phyloP scores from a whole-genome alignment of 2,888 invertebrate species.

The Drosophila monieri region DNA sequence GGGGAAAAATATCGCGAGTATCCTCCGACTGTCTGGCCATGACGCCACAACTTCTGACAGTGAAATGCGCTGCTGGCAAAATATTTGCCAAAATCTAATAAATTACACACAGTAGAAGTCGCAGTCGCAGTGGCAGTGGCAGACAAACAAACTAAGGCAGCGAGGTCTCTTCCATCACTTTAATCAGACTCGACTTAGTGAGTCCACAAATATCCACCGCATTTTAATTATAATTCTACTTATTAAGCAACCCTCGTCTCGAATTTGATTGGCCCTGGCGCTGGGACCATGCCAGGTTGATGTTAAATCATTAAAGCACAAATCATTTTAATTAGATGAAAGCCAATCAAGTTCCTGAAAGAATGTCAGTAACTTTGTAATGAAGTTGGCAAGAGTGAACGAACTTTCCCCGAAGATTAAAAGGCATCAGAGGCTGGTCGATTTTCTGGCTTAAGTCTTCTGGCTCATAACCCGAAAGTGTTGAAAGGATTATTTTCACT shows the following conservation, averaged over 20 bases:
- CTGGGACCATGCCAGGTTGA: not conserved
- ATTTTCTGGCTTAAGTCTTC: not conserved
- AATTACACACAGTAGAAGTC: slow-evolving; percentile 56
- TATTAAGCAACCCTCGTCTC: slow-evolving; percentile 11
- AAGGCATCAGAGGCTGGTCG: not conserved
- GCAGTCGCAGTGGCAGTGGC: slow-evolving; percentile 3
- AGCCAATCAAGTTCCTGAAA: slow-evolving; percentile 3
- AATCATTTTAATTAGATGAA: slow-evolving; percentile 38
- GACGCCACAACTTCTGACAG: slow-evolving; percentile 63
- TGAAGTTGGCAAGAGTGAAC: slow-evolving; percentile 7
- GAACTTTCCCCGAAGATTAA: not conserved
- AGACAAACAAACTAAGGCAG: slow-evolving; percentile 16
- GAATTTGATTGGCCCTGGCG: slow-evolving; percentile 10
- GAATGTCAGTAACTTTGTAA: slow-evolving; percentile 12
- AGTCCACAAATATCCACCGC: no score
- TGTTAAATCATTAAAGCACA: slow-evolving; percentile 31
- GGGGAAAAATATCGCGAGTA: slow-evolving; percentile 36
- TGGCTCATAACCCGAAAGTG: not conserved
- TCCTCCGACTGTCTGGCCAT: slow-evolving; percentile 32
- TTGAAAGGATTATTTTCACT: not conserved
- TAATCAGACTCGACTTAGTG: slow-evolving; percentile 4
- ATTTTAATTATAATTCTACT: not conserved
- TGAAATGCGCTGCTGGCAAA: slow-evolving; percentile 63
- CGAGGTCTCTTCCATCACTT: slow-evolving; percentile 26
- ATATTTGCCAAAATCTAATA: slow-evolving; percentile 70